Evolutionary conservation across 1,140 invertebrate species (phyloP), one percentile per base, ranked within the genome.

Genomic region (Ostrea denselamellosa): DNA sequence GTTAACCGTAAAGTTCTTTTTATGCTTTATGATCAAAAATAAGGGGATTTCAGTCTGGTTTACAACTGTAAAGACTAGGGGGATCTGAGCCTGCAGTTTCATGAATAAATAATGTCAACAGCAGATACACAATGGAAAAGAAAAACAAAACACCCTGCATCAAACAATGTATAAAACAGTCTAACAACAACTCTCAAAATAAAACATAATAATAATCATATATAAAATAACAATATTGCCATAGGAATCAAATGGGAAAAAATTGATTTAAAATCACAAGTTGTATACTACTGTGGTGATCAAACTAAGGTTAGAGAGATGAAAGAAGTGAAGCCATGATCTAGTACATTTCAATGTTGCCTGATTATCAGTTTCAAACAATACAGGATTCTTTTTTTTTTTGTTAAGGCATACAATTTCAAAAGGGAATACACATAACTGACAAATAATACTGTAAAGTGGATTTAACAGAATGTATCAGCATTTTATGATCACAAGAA

Each of bases 191-290:
- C 68, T 77, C 68, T 77, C 68, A 77, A 77, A 62, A 62, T 62
- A 62, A 77, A 77, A 77, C 28, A 77, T 77, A 77, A 77, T 77
- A 77, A 77, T 77, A 71, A 71, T 71, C 22, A 71, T 71, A 71
- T 71, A 77, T 77, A 77, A 77, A 77, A 77, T 77, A 77, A 77
- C 68, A 77, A 77, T 77, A 77, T 77, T 77, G 68, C 68, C 68
- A 77, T 77, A 25, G 28, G 25, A 17, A 77, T 77, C 68, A 25
- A 8, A 25, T 77, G 68, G 28, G 68, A 34, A 28, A 77, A 77
- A 44, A 44, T 44, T 17, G 68, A 77, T 28, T 22, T 71, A 28
- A 77, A 77, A 77, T 77, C 28, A 77, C 68, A 77, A 12, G 14
- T 28, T 14, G 68, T 34, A 77, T 28, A 28, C 25, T 77, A 77